phyloP scores from a whole-genome alignment of 2,113 vertebrate species.

The Clarias macrocephalus region DNA sequence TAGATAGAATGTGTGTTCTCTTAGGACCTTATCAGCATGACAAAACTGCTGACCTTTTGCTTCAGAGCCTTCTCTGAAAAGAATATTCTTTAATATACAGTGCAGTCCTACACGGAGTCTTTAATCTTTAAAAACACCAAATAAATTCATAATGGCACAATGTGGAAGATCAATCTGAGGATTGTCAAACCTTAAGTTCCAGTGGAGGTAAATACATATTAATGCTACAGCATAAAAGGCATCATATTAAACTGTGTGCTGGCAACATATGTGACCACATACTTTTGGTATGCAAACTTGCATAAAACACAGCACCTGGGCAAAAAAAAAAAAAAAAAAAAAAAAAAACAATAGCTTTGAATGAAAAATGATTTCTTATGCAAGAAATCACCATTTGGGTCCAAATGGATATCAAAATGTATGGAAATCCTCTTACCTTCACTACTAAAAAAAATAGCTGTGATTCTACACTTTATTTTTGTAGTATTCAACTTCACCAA shows the following conservation, averaged over 20 bases:
- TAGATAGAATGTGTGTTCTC: not conserved
- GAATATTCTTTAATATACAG: not conserved
- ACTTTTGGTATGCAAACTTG: too few species aligned
- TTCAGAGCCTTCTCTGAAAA: not conserved
- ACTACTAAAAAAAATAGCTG: too few species aligned
- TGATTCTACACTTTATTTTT: too few species aligned
- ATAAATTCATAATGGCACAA: not conserved
- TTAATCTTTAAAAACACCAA: not conserved
- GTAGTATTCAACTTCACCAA: too few species aligned
- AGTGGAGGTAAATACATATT: not conserved
- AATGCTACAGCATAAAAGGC: not conserved
- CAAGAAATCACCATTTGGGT: too few species aligned
- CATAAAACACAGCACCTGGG: too few species aligned
- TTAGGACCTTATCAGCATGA: not conserved
- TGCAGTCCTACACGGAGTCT: not conserved
- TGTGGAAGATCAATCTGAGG: too few species aligned
- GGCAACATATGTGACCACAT: not conserved
- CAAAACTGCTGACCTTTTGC: not conserved
- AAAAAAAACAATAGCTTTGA: too few species aligned
- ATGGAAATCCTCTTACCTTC: too few species aligned
- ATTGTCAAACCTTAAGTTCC: not conserved
- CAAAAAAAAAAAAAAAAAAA: too few species aligned
- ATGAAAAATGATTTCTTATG: too few species aligned
- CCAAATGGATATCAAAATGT: too few species aligned
- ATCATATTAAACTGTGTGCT: not conserved